Evolutionary conservation across 2,113 vertebrate species (phyloP), one percentile per base, ranked within the genome.

Genomic region (Rafetus swinhoei): DNA sequence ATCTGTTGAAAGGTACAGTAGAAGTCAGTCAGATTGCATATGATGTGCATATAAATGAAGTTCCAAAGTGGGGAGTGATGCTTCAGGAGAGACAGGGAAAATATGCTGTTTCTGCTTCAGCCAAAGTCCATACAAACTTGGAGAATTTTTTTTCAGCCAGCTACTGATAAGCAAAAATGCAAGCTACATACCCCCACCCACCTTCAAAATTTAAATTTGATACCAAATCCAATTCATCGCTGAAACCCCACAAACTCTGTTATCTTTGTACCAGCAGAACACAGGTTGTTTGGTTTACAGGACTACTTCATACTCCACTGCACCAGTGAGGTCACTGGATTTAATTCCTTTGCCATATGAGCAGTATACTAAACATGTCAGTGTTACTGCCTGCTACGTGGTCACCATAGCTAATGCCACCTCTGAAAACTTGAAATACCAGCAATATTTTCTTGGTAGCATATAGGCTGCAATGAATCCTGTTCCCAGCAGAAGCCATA

Each of bases 1-100:
- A 98, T 97, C 97, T 97, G 98, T 98, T 98, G 97, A 98, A 97
- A 98, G 98, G 98, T 98, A 96, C 97, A 98, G 97, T 98, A 97
- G 96, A 96, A 98, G 97, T 98, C 98, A 98, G 97, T 97, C 97
- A 98, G 98, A 98, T 97, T 79, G 97, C 97, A 97, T 97, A 95
- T 93, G 93, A 97, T 96, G 97, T 97, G 98, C 98, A 98, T 98
- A 97, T 96, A 97, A 98, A 98, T 98, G 97, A 98, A 97, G 98
- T 97, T 98, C 97, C 97, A 94, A 97, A 98, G 97, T 97, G 96
- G 93, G 95, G 96, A 94, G 96, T 93, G 97, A 95, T 95, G 97
- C 98, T 98, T 97, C 97, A 27, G 88, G 95, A 98, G 96, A 98
- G 97, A 97, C 95, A 85, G 81, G 77, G 93, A 98, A 98, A 98